Evolutionary conservation across 1,140 invertebrate genomes (phyloP), one percentile per base, ranked within the genome.

Genomic region (Liolophura sinensis): DNA sequence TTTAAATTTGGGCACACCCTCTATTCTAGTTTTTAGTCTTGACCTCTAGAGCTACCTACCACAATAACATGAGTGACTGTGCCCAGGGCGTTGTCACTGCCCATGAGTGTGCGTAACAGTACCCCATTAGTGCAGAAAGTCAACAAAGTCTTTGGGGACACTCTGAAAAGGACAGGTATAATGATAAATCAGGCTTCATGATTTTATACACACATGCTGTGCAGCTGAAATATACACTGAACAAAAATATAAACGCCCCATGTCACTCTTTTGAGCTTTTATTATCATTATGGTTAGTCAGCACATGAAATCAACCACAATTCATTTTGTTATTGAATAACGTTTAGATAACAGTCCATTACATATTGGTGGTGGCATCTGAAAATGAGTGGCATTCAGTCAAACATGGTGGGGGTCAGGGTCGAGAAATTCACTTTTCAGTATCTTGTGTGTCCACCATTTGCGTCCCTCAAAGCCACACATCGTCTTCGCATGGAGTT

Each of bases 111-210:
- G 56, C 94, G 84, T 22, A 97, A 85, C 48, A 98, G 85, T 20
- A 98, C 92, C 1, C 94, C 95, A 83, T 92, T 94, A 16, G 95
- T 98, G 78, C 94, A 97, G 82, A 95, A 97, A 0, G 91, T 94
- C 54, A 97, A 85, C 11, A 94, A 86, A 0, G 94, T 95, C 76
- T 92, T 90, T 0, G 90, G 89, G 54, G 92, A 92, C 12, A 92
- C 88, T 74, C 92, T 87, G 78, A 65, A 78, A 83, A 70, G 54
- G 64, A 51, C 65, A 58, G 25, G 16, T 60, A 40, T 9, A 40
- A 40, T 58, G 5, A 12, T 24, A 27, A 18, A 62, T 27, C 58
- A 60, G 18, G 49, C 16, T 60, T 46, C 14, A 12, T 65, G 56
- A 52, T 52, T 52, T 52, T 3, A 52, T 20, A 11, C 51, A 54